Percentiles rank a stretch among this genome's conserved stretches.
These are phyloP conservation scores for Leucophenga maculata DNA, from an alignment of 2,888 invertebrate species.

Conservation along the genomic window DNA sequence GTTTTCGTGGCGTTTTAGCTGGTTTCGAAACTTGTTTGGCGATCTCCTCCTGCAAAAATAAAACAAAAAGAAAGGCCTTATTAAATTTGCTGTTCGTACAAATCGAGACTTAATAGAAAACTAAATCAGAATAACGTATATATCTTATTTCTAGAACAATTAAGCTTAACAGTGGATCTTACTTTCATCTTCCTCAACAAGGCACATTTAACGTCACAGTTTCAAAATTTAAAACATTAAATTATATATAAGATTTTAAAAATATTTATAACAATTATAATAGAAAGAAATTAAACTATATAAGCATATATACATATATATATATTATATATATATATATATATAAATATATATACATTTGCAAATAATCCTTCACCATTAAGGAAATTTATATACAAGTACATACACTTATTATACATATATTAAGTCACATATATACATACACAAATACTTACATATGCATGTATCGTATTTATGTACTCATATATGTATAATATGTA, in stretches of 20 bases:
- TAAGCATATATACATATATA: too few relatives aligned
- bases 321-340: too few relatives aligned
- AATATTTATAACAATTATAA: slow-evolving; percentile 12
- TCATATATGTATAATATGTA: neutral
- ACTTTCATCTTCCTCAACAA: slow-evolving; percentile 59
- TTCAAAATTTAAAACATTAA: slow-evolving; percentile 59
- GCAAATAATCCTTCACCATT: too few relatives aligned
- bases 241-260: slow-evolving; percentile 26
- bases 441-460: neutral
- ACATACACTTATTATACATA: neutral
- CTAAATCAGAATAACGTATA: neutral
- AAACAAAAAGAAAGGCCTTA: slow-evolving; percentile 29
- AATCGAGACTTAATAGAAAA: neutral
- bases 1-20: slow-evolving; percentile 69
- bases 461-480: neutral
- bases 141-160: slow-evolving; percentile 11
- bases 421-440: neutral
- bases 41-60: slow-evolving; percentile 64
- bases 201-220: slow-evolving; percentile 64
- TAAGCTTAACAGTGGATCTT: slow-evolving; percentile 33
- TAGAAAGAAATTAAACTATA: neutral
- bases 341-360: too few relatives aligned
- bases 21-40: slow-evolving; percentile 63
- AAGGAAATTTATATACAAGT: too few relatives aligned
- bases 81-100: neutral